A percentile compares a stretch with the other conserved stretches of the same genome.
These are phyloP conservation scores for Holocentrus rufus DNA, from an alignment of 2,797 vertebrate genomes.

Conservation along the genomic window DNA sequence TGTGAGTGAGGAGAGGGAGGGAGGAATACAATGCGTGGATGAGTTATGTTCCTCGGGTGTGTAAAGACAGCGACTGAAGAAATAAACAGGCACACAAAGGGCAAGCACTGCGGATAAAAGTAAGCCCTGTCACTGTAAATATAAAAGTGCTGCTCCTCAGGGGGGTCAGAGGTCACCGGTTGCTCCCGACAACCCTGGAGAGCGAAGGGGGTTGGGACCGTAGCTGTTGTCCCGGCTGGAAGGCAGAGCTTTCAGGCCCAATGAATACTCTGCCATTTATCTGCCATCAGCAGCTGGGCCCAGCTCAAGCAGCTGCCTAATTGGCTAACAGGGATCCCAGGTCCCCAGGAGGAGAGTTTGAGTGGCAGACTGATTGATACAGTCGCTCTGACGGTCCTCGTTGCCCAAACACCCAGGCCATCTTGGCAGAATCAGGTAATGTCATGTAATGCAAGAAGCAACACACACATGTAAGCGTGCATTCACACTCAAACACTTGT, in stretches of 20 bases:
- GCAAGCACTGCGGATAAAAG: conserved; percentile 34
- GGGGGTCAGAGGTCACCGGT: conserved; percentile 49
- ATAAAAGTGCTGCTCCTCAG: conserved; percentile 11
- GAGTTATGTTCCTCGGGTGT: conserved; percentile 18
- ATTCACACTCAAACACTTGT: conserved; percentile 41
- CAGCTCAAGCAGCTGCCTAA: conserved; percentile 70
- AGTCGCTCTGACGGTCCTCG: conserved; percentile 54
- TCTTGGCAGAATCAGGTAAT: conserved; percentile 56
- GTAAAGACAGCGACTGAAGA: conserved; percentile 10
- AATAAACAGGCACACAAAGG: conserved; percentile 2
- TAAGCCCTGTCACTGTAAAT: conserved; percentile 28
- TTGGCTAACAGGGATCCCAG: conserved; percentile 69
- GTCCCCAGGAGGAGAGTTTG: conserved; percentile 61
- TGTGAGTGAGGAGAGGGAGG: conserved; percentile 11
- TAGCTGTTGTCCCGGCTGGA: conserved; percentile 40
- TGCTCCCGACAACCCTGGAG: conserved; percentile 38
- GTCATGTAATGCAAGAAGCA: conserved; percentile 46
- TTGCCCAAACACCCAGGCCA: conserved; percentile 50
- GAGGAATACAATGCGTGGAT: conserved; percentile 20
- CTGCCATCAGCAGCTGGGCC: conserved; percentile 69
- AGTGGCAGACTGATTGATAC: conserved; percentile 70
- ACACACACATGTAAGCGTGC: conserved; percentile 35
- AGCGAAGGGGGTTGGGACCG: conserved; percentile 34
- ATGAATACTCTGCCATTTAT: conserved; percentile 68
- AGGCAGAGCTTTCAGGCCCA: conserved; percentile 60